Percentiles rank a stretch among this genome's conserved stretches.
phyloP scores from a whole-genome alignment of 1,140 invertebrate genomes.

The Cyphomyrmex costatus region DNA sequence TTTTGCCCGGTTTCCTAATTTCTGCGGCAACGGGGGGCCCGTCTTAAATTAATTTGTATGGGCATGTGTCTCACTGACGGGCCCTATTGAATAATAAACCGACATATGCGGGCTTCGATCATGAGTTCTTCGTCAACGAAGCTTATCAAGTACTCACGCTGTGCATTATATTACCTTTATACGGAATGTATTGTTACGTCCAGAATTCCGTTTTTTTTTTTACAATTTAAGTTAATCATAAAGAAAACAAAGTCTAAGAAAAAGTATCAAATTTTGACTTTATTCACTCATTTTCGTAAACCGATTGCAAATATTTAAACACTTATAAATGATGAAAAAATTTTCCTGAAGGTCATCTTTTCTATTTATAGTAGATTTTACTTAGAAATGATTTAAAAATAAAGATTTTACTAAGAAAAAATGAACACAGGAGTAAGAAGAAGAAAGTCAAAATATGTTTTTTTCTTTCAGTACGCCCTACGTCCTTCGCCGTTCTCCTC shows the following conservation, averaged over 20 bases:
- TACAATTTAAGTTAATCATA: not conserved
- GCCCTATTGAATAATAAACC: slow-evolving; percentile 26
- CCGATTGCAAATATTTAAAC: not conserved
- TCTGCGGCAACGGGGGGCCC: slow-evolving; percentile 67
- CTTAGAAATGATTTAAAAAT: not conserved
- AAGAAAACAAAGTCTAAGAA: not conserved
- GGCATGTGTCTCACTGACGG: slow-evolving; percentile 49
- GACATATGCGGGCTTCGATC: slow-evolving; percentile 78
- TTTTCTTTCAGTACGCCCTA: slow-evolving; percentile 28
- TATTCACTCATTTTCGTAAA: not conserved
- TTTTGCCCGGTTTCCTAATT: slow-evolving; percentile 81
- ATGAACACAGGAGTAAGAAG: not conserved
- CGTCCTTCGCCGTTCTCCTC: slow-evolving; percentile 60
- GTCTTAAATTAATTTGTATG: slow-evolving; percentile 81
- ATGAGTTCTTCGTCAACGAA: slow-evolving; percentile 44
- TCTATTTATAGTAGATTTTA: too few relatives aligned
- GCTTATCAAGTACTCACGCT: not conserved
- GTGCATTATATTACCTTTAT: not conserved
- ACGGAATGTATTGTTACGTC: not conserved
- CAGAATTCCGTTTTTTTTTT: not conserved
- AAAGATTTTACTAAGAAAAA: too few relatives aligned
- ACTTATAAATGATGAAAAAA: not conserved
- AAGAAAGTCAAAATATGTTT: not conserved
- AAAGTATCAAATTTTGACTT: not conserved
- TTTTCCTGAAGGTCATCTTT: not conserved